Percentiles rank a stretch among this genome's conserved stretches.
phyloP scores from a whole-genome alignment of 2,113 vertebrate species.

The Grallaria varia region DNA sequence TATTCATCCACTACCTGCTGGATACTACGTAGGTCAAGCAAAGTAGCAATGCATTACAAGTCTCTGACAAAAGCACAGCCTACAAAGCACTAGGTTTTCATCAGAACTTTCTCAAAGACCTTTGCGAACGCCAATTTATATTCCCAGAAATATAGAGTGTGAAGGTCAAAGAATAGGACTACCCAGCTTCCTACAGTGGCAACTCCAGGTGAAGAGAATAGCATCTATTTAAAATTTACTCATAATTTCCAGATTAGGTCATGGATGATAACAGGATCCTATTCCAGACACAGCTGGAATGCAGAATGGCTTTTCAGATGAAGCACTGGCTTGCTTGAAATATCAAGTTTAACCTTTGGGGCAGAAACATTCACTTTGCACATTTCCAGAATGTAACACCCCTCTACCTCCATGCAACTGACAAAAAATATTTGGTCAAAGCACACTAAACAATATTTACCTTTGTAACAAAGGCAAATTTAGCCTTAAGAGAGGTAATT shows the following conservation, averaged over 20 bases:
- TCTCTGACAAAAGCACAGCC: not conserved
- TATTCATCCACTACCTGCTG: not conserved
- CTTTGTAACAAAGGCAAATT: not conserved
- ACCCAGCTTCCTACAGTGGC: not conserved
- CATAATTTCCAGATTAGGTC: not conserved
- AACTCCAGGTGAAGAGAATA: not conserved
- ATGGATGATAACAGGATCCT: not conserved
- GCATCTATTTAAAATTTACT: not conserved
- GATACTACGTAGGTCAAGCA: not conserved
- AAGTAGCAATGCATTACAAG: not conserved
- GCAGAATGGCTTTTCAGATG: not conserved
- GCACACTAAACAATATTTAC: not conserved
- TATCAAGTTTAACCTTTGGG: not conserved
- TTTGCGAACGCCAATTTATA: not conserved
- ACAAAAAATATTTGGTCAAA: not conserved
- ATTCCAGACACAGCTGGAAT: not conserved
- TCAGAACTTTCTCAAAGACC: not conserved
- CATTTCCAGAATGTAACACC: not conserved
- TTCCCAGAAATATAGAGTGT: not conserved
- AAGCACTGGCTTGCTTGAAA: not conserved
- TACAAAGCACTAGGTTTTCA: not conserved
- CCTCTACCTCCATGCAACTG: not conserved
- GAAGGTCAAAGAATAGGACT: not conserved
- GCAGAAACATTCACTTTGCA: not conserved
- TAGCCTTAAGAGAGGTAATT: not conserved